A percentile compares a stretch with the other conserved stretches of the same genome.
Conservation (phyloP, 2,888 invertebrate species). For the Cataglyphis livida region DNA sequence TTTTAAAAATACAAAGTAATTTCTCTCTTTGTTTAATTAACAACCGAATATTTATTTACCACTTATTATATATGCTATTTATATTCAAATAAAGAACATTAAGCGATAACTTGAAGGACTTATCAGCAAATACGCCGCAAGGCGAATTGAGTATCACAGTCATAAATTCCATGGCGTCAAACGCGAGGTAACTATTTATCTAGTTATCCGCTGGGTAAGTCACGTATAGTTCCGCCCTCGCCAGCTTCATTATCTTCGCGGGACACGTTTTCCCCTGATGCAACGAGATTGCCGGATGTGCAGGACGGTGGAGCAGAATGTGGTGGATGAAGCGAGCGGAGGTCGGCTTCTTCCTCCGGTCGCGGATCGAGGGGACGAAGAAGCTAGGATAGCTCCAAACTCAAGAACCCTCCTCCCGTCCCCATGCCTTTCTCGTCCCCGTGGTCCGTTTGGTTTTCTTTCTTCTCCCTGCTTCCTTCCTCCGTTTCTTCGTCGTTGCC, state of each 20-base stretch:
- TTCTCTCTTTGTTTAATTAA: neutral
- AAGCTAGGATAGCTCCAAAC: slow-evolving; percentile 51
- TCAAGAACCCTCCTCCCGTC: slow-evolving; percentile 38
- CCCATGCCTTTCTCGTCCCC: neutral
- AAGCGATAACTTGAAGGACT: neutral
- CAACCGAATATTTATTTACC: neutral
- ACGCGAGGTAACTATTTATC: slow-evolving; percentile 54
- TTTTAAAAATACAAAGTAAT: neutral
- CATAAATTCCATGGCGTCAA: slow-evolving; percentile 39
- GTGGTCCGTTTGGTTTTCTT: slow-evolving; percentile 47
- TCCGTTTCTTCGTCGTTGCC: slow-evolving; percentile 54
- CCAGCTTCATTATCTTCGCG: slow-evolving; percentile 75
- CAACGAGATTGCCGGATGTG: slow-evolving; percentile 72
- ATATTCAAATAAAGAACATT: neutral
- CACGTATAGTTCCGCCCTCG: slow-evolving; percentile 67
- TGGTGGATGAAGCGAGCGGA: slow-evolving; percentile 56
- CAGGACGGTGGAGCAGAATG: slow-evolving; percentile 39
- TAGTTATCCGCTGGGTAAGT: slow-evolving; percentile 54
- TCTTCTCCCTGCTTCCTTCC: slow-evolving; percentile 54
- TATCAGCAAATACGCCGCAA: slow-evolving; percentile 11
- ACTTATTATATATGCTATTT: neutral
- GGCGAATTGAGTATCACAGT: slow-evolving; percentile 20
- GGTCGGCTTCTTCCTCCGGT: slow-evolving; percentile 35
- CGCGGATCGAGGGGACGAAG: slow-evolving; percentile 27
- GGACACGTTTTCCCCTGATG: slow-evolving; percentile 72